Evolutionary conservation across 2,797 vertebrate genomes (phyloP).

Genomic region (Microchirus variegatus): DNA sequence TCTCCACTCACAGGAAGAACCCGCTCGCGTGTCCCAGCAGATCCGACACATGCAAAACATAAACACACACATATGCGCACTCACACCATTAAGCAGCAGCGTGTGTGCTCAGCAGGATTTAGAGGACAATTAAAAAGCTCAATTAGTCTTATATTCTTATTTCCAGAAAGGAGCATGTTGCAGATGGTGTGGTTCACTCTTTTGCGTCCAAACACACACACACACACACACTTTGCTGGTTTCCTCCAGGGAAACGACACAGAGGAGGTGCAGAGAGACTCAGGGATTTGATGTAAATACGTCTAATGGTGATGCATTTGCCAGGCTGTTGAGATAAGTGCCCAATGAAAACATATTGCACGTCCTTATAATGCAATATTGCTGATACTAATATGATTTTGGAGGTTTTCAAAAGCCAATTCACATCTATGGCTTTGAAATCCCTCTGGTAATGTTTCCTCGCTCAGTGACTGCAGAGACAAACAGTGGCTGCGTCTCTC

Average conservation of each 20-base stretch:
- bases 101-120: conserved; percentile 71
- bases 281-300: conserved; percentile 59
- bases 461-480: conserved; percentile 10
- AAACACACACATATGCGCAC: conserved; percentile 22
- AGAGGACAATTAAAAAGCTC: conserved; percentile 79
- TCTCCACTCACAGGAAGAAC: conserved; percentile 31
- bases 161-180: conserved; percentile 58
- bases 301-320: conserved; percentile 47
- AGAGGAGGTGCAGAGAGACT: conserved; percentile 31
- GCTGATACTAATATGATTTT: conserved; percentile 26
- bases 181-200: conserved; percentile 68
- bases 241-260: conserved; percentile 52
- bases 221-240: conserved; percentile 57
- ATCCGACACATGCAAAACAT: conserved; percentile 29
- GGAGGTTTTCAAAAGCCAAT: conserved; percentile 33
- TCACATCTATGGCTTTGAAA: conserved; percentile 30
- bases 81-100: conserved; percentile 62
- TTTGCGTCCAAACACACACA: conserved; percentile 59
- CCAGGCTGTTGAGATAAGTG: conserved; percentile 57
- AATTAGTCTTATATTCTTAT: conserved; percentile 72
- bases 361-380: conserved; percentile 41
- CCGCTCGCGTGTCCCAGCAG: conserved; percentile 44
- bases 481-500: conserved; percentile 21
- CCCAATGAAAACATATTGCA: conserved; percentile 42
- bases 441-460: conserved; percentile 24